phyloP scores from a whole-genome alignment of 2,797 vertebrate species.

The Esox masquinongy region DNA sequence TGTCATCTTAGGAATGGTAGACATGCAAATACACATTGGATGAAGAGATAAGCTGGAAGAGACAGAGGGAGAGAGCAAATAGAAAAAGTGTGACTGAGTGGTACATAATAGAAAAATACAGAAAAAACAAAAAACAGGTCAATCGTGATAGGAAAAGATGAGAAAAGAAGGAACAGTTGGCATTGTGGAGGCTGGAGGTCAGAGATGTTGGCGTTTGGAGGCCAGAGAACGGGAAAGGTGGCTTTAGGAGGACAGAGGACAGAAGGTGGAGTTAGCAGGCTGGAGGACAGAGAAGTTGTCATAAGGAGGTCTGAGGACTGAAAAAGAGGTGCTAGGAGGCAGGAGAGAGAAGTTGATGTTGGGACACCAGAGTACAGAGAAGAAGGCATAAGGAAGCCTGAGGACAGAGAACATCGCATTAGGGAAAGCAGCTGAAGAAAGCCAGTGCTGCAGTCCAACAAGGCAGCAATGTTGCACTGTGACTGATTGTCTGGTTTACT shows the following conservation, averaged over 20 bases:
- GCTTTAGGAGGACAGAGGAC: not conserved
- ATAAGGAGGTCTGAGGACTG: not conserved
- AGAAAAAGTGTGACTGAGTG: not conserved
- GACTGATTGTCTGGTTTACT: conserved; percentile 36
- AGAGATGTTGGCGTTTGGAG: not conserved
- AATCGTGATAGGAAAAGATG: not conserved
- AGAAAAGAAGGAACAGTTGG: not conserved
- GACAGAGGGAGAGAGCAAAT: not conserved
- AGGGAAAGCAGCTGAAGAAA: conserved; percentile 13
- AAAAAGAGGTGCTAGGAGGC: not conserved
- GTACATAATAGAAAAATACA: not conserved
- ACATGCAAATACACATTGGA: no score
- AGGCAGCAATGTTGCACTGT: conserved; percentile 12
- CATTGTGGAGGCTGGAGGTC: not conserved
- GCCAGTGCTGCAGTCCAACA: not conserved
- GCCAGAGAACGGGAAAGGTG: not conserved
- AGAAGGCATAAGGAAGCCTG: not conserved
- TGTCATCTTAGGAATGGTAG: no score
- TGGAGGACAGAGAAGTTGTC: no score
- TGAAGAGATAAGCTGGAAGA: not conserved
- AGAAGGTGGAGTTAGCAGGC: no score
- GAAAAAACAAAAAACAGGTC: not conserved
- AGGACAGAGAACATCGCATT: not conserved
- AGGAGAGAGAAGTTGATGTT: not conserved
- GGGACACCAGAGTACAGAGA: not conserved